Conservation (phyloP, 2,888 invertebrate genomes). For the Ochlodes sylvanus region DNA sequence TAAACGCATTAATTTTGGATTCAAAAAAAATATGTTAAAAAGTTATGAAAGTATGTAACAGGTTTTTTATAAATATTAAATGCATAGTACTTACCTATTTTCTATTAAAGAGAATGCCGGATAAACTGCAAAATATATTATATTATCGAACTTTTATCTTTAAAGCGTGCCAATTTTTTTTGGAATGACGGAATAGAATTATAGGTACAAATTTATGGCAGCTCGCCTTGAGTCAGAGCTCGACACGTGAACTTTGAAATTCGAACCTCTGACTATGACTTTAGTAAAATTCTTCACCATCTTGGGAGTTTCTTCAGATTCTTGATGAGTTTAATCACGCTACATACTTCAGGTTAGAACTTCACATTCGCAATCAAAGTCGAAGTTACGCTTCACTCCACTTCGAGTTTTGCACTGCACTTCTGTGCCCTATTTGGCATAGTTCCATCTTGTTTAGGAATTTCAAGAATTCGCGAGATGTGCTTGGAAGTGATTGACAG, state of each 20-base stretch:
- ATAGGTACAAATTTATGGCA: no score
- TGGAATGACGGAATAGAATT: no score
- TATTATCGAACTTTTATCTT: no score
- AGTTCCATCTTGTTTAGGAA: conserved; percentile 32
- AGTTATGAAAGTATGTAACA: no score
- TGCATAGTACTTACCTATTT: no score
- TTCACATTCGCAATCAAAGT: conserved; percentile 28
- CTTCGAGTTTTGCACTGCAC: conserved; percentile 21
- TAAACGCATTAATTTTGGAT: no score
- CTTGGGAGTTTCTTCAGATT: background rate
- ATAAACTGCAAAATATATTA: no score
- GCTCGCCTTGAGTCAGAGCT: background rate
- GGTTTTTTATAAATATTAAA: no score
- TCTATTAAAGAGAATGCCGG: no score
- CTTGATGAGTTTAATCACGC: conserved; percentile 20
- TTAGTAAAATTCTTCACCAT: background rate
- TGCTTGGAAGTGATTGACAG: conserved; percentile 16
- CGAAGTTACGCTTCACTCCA: conserved; percentile 7
- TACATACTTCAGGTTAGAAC: conserved; percentile 12
- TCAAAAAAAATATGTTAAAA: no score
- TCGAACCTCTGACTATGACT: background rate
- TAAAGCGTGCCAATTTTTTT: no score
- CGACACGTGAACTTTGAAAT: background rate
- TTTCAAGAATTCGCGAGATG: conserved; percentile 21
- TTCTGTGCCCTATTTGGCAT: conserved; percentile 20